Percentiles rank a stretch among this genome's conserved stretches.
phyloP scores from a whole-genome alignment of 2,888 invertebrate genomes.

The Cataglyphis rosenhaueri region DNA sequence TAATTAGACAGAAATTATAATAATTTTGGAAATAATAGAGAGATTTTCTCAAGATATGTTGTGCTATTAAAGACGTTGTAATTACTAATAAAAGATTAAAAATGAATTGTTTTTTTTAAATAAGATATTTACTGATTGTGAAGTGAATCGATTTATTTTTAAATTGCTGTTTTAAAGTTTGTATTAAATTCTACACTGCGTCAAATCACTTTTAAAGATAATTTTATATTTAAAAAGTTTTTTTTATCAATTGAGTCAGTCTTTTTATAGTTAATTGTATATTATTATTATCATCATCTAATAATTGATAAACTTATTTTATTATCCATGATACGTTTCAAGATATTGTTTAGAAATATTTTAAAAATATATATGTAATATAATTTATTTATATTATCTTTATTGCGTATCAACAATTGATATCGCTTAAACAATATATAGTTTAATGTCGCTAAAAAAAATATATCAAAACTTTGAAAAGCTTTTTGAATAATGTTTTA shows the following conservation, averaged over 20 bases:
- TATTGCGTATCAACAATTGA: neutral
- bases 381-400: neutral
- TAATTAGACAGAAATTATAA: too few species aligned
- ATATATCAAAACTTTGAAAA: neutral
- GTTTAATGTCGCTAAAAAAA: neutral
- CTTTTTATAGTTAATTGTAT: neutral
- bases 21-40: neutral
- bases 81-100: neutral
- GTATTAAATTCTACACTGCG: too few species aligned
- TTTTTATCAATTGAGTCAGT: neutral
- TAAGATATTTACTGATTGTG: too few species aligned
- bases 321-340: neutral
- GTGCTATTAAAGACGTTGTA: neutral
- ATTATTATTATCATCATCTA: neutral
- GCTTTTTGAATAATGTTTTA: too few species aligned
- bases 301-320: neutral
- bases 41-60: neutral
- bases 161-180: too few species aligned
- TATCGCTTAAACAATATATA: neutral
- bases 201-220: neutral
- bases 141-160: too few species aligned
- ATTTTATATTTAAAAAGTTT: neutral
- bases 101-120: neutral
- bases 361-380: neutral
- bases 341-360: neutral